Evolutionary conservation across 2,113 vertebrate genomes (phyloP).

Genomic region (Tenebrosternarchus preto): DNA sequence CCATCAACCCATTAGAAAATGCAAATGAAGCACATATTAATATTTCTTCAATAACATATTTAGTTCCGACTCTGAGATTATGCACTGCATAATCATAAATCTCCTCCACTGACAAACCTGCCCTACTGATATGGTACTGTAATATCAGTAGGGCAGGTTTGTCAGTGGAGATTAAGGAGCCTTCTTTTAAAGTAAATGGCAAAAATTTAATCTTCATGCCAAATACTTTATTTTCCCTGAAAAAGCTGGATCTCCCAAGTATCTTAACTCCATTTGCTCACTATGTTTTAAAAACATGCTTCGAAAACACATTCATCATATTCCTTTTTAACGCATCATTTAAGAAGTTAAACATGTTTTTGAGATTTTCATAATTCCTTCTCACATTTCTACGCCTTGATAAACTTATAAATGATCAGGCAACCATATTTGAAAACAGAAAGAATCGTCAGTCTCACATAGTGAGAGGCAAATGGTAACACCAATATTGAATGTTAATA

Average conservation of each 20-base stretch:
- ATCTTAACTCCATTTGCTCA: background rate
- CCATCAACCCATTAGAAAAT: too few relatives aligned
- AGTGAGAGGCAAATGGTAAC: slow-evolving; percentile 39
- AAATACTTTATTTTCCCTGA: background rate
- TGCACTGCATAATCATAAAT: background rate
- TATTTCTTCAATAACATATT: slow-evolving; percentile 2
- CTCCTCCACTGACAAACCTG: too few relatives aligned
- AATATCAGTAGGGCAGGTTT: background rate
- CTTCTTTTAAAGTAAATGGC: background rate
- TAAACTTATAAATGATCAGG: background rate
- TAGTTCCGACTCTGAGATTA: background rate
- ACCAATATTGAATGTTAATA: background rate
- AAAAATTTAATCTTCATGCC: too few relatives aligned
- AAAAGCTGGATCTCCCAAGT: background rate
- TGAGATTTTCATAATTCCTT: background rate
- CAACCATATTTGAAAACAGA: slow-evolving; percentile 22
- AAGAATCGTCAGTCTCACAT: slow-evolving; percentile 40
- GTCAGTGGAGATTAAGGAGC: background rate
- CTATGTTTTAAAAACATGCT: background rate
- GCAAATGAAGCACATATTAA: background rate
- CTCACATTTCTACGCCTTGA: background rate
- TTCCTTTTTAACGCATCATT: background rate
- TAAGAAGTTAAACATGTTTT: background rate
- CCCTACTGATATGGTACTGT: too few relatives aligned
- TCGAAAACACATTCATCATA: background rate